A percentile compares a stretch with the other conserved stretches of the same genome.
These are phyloP conservation scores for Hartigia nigra DNA, from an alignment of 2,888 invertebrate species.

Conservation along the genomic window DNA sequence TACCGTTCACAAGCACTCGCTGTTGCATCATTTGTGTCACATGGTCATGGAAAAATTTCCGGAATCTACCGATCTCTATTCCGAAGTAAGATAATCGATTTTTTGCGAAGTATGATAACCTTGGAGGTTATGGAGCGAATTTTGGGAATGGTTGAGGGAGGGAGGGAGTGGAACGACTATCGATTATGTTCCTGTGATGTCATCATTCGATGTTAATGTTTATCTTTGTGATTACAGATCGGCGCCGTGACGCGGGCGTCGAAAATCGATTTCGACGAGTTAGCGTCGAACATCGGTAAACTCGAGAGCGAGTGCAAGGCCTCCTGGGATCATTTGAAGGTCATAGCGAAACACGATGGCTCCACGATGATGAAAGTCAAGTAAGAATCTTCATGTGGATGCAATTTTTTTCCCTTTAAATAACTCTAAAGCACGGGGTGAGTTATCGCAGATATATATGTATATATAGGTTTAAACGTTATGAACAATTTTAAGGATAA, in stretches of 20 bases:
- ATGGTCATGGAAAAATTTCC: slow-evolving; percentile 97
- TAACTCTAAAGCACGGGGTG: neutral
- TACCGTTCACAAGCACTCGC: slow-evolving; percentile 98
- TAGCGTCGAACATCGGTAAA: slow-evolving; percentile 85
- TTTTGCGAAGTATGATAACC: neutral
- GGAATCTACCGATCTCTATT: slow-evolving; percentile 96
- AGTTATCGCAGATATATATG: slow-evolving; percentile 6
- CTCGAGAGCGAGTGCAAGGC: slow-evolving; percentile 96
- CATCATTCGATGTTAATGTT: neutral
- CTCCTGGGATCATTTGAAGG: slow-evolving; percentile 95
- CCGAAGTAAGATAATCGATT: slow-evolving; percentile 76
- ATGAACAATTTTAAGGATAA: neutral
- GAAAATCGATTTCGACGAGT: slow-evolving; percentile 95
- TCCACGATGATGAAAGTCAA: slow-evolving; percentile 90
- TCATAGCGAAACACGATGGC: slow-evolving; percentile 94
- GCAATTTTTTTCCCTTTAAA: slow-evolving; percentile 7
- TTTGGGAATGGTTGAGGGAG: too few species aligned
- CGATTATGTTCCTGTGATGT: neutral
- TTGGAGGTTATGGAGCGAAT: neutral
- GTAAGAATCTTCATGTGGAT: slow-evolving; percentile 61
- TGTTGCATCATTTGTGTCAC: slow-evolving; percentile 96
- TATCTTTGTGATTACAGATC: slow-evolving; percentile 69
- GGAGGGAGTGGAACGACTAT: neutral
- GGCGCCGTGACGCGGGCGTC: slow-evolving; percentile 91
- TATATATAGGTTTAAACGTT: neutral